A percentile compares a stretch with the other conserved stretches of the same genome.
phyloP scores from a whole-genome alignment of 2,797 vertebrate genomes.

The Chelonia mydas region DNA sequence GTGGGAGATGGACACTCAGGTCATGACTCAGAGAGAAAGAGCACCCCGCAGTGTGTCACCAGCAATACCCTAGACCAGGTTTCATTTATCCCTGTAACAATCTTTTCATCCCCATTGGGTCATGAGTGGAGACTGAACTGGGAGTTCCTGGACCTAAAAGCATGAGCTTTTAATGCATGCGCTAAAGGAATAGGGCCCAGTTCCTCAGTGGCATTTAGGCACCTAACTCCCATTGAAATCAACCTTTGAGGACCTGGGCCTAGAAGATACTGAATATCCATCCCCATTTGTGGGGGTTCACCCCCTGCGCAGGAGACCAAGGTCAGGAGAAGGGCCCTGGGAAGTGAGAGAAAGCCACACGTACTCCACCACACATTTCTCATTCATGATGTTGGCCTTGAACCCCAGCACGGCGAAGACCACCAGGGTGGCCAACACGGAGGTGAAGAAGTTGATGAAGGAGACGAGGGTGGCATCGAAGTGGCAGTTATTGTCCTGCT shows the following conservation, averaged over 20 bases:
- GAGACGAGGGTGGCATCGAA: slow-evolving; percentile 95
- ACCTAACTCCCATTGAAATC: neutral
- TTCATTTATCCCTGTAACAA: neutral
- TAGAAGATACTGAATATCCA: neutral
- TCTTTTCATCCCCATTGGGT: neutral
- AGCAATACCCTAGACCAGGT: neutral
- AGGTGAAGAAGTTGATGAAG: slow-evolving; percentile 96
- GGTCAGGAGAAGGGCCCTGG: neutral
- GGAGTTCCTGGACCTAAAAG: neutral
- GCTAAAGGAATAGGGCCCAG: neutral
- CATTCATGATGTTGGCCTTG: slow-evolving; percentile 98
- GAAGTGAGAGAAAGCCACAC: slow-evolving; percentile 57
- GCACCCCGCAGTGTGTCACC: neutral
- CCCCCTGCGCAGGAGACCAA: neutral
- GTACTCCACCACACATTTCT: slow-evolving; percentile 95
- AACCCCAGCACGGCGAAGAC: slow-evolving; percentile 97
- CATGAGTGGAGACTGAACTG: neutral
- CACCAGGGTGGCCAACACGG: slow-evolving; percentile 93
- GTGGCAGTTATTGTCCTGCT: slow-evolving; percentile 97
- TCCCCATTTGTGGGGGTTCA: neutral
- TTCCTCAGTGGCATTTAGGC: neutral
- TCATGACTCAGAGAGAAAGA: neutral
- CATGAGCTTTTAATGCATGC: neutral
- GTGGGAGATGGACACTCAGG: neutral
- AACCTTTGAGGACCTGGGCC: neutral